Evolutionary conservation across 2,797 vertebrate species (phyloP), one percentile per base, ranked within the genome.

Genomic region (Phalanger gymnotis): DNA sequence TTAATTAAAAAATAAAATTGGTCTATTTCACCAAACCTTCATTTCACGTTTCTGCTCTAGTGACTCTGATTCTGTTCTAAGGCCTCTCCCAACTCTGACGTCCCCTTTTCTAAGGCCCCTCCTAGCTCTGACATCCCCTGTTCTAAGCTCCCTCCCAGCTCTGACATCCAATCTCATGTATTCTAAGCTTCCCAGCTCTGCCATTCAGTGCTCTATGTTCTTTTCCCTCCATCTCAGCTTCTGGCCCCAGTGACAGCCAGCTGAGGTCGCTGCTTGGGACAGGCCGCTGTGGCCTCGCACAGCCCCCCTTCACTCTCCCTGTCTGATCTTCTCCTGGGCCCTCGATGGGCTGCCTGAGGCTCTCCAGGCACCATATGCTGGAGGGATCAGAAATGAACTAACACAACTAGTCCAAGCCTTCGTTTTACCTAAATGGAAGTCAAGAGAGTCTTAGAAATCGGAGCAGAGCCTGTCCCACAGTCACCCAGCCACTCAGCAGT

Each of bases 301-400:
- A 16, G 34, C 34, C 34, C 66, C n/a, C 2, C 57, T 9, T 25
- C 61, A 22, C n/a, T 9, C 16, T 22, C 16, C n/a, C 66, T 40
- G n/a, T 6, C 34, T 2, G 16, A 40, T 19, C 66, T 73, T 73
- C 16, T n/a, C 61, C 19, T 14, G 61, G 10, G 61, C 51, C 54
- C 54, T 40, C 1, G 7, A 16, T 40, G 54, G 93, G 90, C 2
- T 7, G 14, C 93, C 1, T 5, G 53, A 27, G 51, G 28, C 27
- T n/a, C 55, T 19, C 0, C 47, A 13, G 73, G 13, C 87, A 28
- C 9, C 2, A 0, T 6, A n/a, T n/a, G n/a, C 0, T 0, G 34
- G 52, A 4, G 54, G 87, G 5, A 13, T 54, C 40, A n/a, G 19
- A 73, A n/a, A 66, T 19, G 34, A 73, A 7, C 34, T n/a, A 22